These are phyloP conservation scores for Enteromius mattozi DNA, from an alignment of 2,797 vertebrate genomes.

Conservation along the genomic window DNA sequence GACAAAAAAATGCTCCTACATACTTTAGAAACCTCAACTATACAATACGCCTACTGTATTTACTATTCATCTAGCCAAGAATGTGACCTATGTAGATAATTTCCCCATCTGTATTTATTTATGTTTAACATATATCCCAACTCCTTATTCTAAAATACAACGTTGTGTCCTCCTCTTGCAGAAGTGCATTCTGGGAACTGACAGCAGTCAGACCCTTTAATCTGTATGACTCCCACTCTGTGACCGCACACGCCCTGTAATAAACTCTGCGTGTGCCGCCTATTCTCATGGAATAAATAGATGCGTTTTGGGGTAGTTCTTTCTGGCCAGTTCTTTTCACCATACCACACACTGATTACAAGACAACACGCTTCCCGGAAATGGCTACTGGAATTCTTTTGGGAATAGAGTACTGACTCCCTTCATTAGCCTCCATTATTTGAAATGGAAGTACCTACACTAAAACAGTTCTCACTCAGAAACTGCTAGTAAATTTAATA, in stretches of 20 bases:
- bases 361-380: conserved; percentile 65
- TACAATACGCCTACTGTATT: conserved; percentile 20
- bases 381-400: conserved; percentile 67
- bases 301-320: conserved; percentile 62
- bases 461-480: neutral
- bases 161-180: conserved; percentile 35
- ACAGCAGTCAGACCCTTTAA: conserved; percentile 47
- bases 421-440: conserved; percentile 43
- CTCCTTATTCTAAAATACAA: conserved; percentile 37
- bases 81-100: conserved; percentile 8
- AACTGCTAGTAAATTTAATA: neutral
- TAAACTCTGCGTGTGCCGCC: conserved; percentile 62
- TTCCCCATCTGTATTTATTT: conserved; percentile 33
- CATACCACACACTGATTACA: conserved; percentile 71
- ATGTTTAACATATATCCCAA: conserved; percentile 34
- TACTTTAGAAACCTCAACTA: conserved; percentile 10
- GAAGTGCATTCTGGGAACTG: conserved; percentile 35
- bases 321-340: conserved; percentile 64
- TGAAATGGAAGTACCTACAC: neutral
- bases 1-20: neutral
- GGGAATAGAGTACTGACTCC: conserved; percentile 64
- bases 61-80: conserved; percentile 9
- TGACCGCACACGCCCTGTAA: conserved; percentile 62
- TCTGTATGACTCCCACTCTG: conserved; percentile 59
- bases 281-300: conserved; percentile 68